A percentile compares a stretch with the other conserved stretches of the same genome.
Conservation (phyloP, 2,113 vertebrate species). For the Platycercus adscitus region DNA sequence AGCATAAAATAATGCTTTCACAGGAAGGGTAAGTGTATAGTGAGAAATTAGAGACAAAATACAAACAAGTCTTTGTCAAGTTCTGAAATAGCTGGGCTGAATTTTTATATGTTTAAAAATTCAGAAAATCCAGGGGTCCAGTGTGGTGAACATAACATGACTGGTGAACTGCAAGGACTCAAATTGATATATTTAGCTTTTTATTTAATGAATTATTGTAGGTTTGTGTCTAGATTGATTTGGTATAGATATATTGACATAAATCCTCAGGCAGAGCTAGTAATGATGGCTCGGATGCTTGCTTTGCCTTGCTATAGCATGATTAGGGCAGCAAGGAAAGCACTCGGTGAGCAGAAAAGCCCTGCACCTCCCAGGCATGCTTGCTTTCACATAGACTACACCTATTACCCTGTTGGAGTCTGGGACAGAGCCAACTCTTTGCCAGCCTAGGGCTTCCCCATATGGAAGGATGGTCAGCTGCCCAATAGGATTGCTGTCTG, state of each 20-base stretch:
- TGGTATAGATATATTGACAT: not conserved
- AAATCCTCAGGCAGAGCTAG: not conserved
- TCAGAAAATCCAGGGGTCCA: not conserved
- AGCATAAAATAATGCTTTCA: not conserved
- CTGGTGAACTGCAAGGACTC: not conserved
- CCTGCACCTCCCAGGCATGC: not conserved
- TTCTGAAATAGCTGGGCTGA: not conserved
- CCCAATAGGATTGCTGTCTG: not conserved
- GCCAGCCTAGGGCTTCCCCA: conserved; percentile 38
- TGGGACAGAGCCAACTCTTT: conserved; percentile 29
- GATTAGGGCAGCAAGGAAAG: not conserved
- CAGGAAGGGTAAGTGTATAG: not conserved
- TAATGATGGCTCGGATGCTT: not conserved
- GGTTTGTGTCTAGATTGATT: not conserved
- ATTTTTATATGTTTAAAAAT: not conserved
- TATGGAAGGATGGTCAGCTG: conserved; percentile 30
- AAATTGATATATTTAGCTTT: not conserved
- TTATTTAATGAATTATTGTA: not conserved
- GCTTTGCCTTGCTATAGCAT: not conserved
- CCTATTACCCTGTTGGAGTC: conserved; percentile 22
- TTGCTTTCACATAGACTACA: conserved; percentile 13
- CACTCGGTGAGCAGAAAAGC: not conserved
- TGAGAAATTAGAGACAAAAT: not conserved
- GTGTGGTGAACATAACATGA: not conserved
- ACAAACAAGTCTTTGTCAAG: not conserved